These are phyloP conservation scores for Drosophila pegasa DNA, from an alignment of 2,888 invertebrate species.

Conservation along the genomic window DNA sequence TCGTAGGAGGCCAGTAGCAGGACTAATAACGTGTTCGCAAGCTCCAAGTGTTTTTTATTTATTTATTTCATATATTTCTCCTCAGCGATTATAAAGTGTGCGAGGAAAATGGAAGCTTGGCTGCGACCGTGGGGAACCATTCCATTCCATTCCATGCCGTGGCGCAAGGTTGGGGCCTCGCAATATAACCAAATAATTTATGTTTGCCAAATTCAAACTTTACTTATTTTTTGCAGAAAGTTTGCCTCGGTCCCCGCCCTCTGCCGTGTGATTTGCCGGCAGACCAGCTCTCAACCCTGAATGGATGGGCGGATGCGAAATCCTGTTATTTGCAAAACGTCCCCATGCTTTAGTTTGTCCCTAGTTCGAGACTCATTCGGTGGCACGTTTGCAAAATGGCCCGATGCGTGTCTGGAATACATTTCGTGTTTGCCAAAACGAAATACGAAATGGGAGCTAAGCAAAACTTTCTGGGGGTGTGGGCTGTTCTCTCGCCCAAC, in stretches of 20 bases:
- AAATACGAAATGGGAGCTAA: slow-evolving; percentile 51
- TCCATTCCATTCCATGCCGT: not conserved
- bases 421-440: slow-evolving; percentile 77
- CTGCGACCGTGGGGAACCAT: slow-evolving; percentile 48
- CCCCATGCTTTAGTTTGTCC: slow-evolving; percentile 8
- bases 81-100: slow-evolving; percentile 70
- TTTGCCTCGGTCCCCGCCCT: slow-evolving; percentile 20
- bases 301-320: slow-evolving; percentile 68
- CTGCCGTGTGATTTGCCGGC: slow-evolving; percentile 24
- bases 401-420: slow-evolving; percentile 84
- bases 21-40: slow-evolving; percentile 54
- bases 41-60: slow-evolving; percentile 67
- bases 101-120: slow-evolving; percentile 47
- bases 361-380: slow-evolving; percentile 69
- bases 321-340: slow-evolving; percentile 26
- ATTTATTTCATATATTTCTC: slow-evolving; percentile 73
- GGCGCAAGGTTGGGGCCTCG: not conserved
- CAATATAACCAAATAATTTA: slow-evolving; percentile 67
- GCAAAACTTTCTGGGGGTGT: slow-evolving; percentile 49
- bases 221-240: slow-evolving; percentile 63
- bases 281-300: slow-evolving; percentile 30
- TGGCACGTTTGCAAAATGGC: slow-evolving; percentile 84
- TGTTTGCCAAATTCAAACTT: slow-evolving; percentile 77
- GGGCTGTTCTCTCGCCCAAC: slow-evolving; percentile 26
- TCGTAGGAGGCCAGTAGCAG: slow-evolving; percentile 15